A percentile compares a stretch with the other conserved stretches of the same genome.
Conservation (phyloP, 2,888 invertebrate species). For the Meloe dianella region DNA sequence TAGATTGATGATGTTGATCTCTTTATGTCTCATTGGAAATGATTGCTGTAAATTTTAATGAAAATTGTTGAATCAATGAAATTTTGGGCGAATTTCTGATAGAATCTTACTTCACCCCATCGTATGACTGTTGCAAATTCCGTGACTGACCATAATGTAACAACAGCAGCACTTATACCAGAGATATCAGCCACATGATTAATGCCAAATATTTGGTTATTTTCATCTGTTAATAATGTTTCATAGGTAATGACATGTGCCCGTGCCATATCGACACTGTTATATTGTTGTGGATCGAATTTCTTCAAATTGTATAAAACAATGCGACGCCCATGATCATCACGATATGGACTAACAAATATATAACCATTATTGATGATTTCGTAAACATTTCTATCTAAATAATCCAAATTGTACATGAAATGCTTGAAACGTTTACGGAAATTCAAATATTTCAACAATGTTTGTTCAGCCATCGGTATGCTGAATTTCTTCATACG, state of each 20-base stretch:
- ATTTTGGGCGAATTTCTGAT: background rate
- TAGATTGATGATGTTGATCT: slow-evolving; percentile 74
- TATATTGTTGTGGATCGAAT: slow-evolving; percentile 71
- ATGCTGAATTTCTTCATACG: slow-evolving; percentile 80
- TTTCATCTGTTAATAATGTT: slow-evolving; percentile 75
- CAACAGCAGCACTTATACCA: slow-evolving; percentile 67
- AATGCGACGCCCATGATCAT: slow-evolving; percentile 75
- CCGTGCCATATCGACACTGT: slow-evolving; percentile 73
- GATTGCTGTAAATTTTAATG: slow-evolving; percentile 70
- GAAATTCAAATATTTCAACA: slow-evolving; percentile 79
- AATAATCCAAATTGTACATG: slow-evolving; percentile 70
- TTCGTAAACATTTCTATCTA: slow-evolving; percentile 67
- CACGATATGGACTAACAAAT: slow-evolving; percentile 76
- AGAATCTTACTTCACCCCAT: slow-evolving; percentile 72
- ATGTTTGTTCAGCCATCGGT: slow-evolving; percentile 77
- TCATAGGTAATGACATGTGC: slow-evolving; percentile 76
- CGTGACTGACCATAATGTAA: slow-evolving; percentile 75
- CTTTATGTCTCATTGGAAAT: slow-evolving; percentile 79
- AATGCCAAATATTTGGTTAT: slow-evolving; percentile 77
- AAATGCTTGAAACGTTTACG: slow-evolving; percentile 72
- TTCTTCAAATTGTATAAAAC: slow-evolving; percentile 64
- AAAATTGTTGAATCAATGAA: background rate
- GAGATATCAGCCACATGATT: slow-evolving; percentile 74
- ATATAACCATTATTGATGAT: slow-evolving; percentile 76
- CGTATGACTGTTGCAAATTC: slow-evolving; percentile 74